Conservation (phyloP, 2,797 vertebrate genomes). For the Heliangelus exortis region DNA sequence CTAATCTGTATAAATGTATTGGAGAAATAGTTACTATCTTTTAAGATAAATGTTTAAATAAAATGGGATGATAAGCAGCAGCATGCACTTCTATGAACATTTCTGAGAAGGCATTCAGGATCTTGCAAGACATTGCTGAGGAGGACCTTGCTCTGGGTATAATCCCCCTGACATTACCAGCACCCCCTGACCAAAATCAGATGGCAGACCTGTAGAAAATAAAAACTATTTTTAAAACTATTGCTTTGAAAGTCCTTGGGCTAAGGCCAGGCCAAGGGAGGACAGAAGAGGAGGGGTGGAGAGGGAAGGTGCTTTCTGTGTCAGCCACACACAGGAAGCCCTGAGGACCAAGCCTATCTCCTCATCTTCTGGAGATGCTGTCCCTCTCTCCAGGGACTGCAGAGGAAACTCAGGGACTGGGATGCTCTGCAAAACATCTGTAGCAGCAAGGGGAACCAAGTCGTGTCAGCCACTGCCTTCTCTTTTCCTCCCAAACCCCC, state of each 20-base stretch:
- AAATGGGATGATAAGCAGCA: not conserved
- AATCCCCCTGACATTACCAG: not conserved
- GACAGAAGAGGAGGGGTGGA: fast-evolving
- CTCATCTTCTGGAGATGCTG: not conserved
- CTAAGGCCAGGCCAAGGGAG: not conserved
- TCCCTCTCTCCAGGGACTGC: not conserved
- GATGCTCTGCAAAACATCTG: not conserved
- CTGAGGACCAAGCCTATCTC: not conserved
- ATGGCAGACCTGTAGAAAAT: not conserved
- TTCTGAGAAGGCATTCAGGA: not conserved
- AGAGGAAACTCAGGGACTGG: not conserved
- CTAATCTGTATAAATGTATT: not conserved
- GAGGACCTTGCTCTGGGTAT: not conserved
- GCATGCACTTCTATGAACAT: not conserved
- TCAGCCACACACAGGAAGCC: not conserved
- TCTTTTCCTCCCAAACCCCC: not conserved
- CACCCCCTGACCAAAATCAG: not conserved
- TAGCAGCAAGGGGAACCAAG: no score
- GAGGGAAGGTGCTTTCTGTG: fast-evolving
- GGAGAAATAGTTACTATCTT: not conserved
- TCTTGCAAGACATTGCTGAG: not conserved
- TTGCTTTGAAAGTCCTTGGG: not conserved
- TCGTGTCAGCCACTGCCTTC: not conserved
- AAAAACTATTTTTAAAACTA: not conserved
- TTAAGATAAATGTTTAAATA: not conserved